These are phyloP conservation scores for Meriones unguiculatus DNA, from an alignment of 2,113 vertebrate species.

Conservation along the genomic window DNA sequence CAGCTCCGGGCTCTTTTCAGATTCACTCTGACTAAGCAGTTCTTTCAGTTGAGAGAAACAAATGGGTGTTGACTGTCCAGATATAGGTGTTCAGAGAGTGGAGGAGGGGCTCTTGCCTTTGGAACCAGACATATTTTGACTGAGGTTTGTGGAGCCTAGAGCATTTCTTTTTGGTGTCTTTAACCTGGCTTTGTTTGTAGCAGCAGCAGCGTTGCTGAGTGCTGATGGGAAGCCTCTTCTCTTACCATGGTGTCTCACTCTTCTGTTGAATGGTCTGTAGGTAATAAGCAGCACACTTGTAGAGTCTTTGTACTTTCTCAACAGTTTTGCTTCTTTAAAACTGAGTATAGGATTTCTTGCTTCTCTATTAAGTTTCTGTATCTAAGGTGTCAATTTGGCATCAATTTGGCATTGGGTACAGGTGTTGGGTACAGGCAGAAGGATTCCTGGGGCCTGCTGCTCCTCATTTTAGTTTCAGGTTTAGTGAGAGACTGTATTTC, in stretches of 20 bases:
- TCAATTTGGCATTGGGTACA: slow-evolving; percentile 84
- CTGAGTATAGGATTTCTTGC: slow-evolving; percentile 88
- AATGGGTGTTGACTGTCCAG: slow-evolving; percentile 81
- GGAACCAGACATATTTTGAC: slow-evolving; percentile 75
- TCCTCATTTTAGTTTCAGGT: background rate
- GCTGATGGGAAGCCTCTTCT: slow-evolving; percentile 88
- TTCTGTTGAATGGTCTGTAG: too few species aligned
- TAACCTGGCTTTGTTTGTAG: slow-evolving; percentile 76
- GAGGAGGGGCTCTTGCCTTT: slow-evolving; percentile 82
- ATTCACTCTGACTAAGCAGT: slow-evolving; percentile 91
- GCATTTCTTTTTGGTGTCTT: slow-evolving; percentile 82
- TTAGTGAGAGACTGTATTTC: background rate
- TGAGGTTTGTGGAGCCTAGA: slow-evolving; percentile 74
- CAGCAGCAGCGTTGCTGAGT: slow-evolving; percentile 78
- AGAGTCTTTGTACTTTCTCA: slow-evolving; percentile 90
- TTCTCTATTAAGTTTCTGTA: slow-evolving; percentile 88
- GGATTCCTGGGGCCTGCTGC: too few species aligned
- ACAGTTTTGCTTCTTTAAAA: slow-evolving; percentile 88
- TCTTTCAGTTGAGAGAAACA: slow-evolving; percentile 92
- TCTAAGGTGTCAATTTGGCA: slow-evolving; percentile 84
- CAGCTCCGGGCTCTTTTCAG: slow-evolving; percentile 87
- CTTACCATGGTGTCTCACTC: slow-evolving; percentile 85
- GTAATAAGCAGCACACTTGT: slow-evolving; percentile 85
- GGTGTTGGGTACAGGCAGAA: background rate
- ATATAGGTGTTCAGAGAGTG: slow-evolving; percentile 82